Evolutionary conservation across 2,888 invertebrate genomes (phyloP), one percentile per base, ranked within the genome.

Genomic region (Chrysotoxum bicinctum): DNA sequence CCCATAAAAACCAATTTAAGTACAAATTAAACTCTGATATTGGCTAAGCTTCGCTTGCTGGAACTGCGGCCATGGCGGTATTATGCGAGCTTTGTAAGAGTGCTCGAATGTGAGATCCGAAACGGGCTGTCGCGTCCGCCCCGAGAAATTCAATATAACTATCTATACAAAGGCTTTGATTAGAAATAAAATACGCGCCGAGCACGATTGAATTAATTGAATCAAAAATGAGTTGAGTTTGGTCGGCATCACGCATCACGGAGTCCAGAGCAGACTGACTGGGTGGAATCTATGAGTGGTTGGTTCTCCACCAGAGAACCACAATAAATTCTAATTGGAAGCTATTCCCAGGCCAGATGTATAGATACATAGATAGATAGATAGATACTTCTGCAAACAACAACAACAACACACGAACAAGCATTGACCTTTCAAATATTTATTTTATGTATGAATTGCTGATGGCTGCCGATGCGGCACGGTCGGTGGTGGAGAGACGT

Each of bases 241-340:
- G 23, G 40, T 30, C 35, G 23, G 52, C 37, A 66, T 21, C 35
- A 37, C 62, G 62, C 62, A 62, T 40, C 62, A 26, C 48, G 48
- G 32, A 48, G 21, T 35, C 52, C 50, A 66, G 21, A 23, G 45
- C 40, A 16, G 32, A 60, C 77, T 62, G 21, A 50, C 48, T 52
- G 60, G 62, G 26, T n/a, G 48, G 16, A 54, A 54, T 54, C 60
- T 40, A 21, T 60, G 37, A 14, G 56, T 48, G 37, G 43, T 56
- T 70, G n/a, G 8, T 45, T 35, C 75, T 73, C 72, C 48, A 58
- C 50, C 56, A 69, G 70, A 70, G 30, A 37, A 68, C 45, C 81
- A 85, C 76, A 81, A 85, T 85, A 81, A 85, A 85, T 85, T 85
- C 81, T 81, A 85, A 85, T 85, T 85, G 85, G 76, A 73, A 72